phyloP scores from a whole-genome alignment of 2,888 invertebrate species.

The Hedya salicella region DNA sequence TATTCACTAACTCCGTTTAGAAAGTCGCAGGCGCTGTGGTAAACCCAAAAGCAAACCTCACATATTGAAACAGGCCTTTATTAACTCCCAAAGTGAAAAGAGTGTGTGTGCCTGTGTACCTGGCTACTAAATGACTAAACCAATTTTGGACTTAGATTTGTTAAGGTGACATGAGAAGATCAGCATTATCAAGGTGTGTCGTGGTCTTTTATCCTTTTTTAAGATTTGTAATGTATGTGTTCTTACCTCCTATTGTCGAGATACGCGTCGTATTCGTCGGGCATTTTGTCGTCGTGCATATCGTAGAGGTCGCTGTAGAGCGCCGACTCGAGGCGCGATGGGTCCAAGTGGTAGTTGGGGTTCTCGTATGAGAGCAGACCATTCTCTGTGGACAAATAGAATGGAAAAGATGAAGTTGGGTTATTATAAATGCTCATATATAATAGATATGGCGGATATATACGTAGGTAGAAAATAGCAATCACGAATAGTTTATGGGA shows the following conservation, averaged over 20 bases:
- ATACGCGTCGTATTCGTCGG: conserved; percentile 80
- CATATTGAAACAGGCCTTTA: too few relatives aligned
- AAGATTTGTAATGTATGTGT: background rate
- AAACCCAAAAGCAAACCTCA: too few relatives aligned
- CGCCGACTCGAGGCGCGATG: conserved; percentile 90
- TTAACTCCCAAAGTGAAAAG: too few relatives aligned
- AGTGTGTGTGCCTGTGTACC: too few relatives aligned
- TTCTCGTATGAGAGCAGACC: conserved; percentile 96
- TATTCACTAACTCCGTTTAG: too few relatives aligned
- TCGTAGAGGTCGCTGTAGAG: conserved; percentile 90
- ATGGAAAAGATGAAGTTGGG: conserved; percentile 20
- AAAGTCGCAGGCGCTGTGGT: too few relatives aligned
- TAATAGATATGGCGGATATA: too few relatives aligned
- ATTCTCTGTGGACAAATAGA: conserved; percentile 88
- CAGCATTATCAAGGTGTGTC: background rate
- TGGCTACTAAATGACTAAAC: too few relatives aligned
- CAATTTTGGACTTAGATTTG: too few relatives aligned
- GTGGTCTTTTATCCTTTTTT: background rate
- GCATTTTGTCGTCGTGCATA: conserved; percentile 86
- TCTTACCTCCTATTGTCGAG: conserved; percentile 82
- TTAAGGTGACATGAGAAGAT: too few relatives aligned
- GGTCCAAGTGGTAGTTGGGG: conserved; percentile 94
- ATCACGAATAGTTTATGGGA: too few relatives aligned
- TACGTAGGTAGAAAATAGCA: too few relatives aligned
- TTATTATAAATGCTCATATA: conserved; percentile 6